Evolutionary conservation across 2,888 invertebrate genomes (phyloP).

Genomic region (Macaria notata): DNA sequence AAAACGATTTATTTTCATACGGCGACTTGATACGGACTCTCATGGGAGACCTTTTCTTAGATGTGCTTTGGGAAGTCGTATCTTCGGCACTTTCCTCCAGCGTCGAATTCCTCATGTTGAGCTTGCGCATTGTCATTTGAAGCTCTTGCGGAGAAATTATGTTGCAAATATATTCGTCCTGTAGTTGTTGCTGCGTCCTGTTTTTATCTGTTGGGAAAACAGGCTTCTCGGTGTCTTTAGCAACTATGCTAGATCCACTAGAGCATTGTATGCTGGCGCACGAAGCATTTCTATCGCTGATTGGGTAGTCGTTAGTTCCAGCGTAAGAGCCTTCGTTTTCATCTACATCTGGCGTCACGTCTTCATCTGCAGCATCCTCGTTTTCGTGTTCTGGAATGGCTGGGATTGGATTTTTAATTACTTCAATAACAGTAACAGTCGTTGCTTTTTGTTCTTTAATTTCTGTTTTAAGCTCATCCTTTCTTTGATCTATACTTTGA

Average conservation of each 20-base stretch:
- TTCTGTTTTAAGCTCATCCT: background rate
- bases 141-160: slow-evolving; percentile 49
- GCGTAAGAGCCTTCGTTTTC: slow-evolving; percentile 10
- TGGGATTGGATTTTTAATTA: slow-evolving; percentile 3
- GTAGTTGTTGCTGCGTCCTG: too few species aligned
- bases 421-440: slow-evolving; percentile 10
- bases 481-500: slow-evolving; percentile 24
- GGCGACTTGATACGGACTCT: slow-evolving; percentile 68
- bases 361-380: slow-evolving; percentile 7
- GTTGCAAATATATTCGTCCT: slow-evolving; percentile 36
- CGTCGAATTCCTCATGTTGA: slow-evolving; percentile 50
- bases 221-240: slow-evolving; percentile 31
- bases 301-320: slow-evolving; percentile 27
- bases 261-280: slow-evolving; percentile 29
- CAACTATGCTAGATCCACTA: slow-evolving; percentile 33
- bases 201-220: slow-evolving; percentile 11
- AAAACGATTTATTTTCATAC: slow-evolving; percentile 64
- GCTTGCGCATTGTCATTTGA: slow-evolving; percentile 48
- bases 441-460: slow-evolving; percentile 8
- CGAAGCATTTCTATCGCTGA: slow-evolving; percentile 19
- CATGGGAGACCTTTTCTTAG: slow-evolving; percentile 55
- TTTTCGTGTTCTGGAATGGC: background rate
- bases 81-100: slow-evolving; percentile 58
- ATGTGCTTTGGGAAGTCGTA: slow-evolving; percentile 22
- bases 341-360: slow-evolving; percentile 12